phyloP scores from a whole-genome alignment of 2,888 invertebrate species.

The Acleris laterana region DNA sequence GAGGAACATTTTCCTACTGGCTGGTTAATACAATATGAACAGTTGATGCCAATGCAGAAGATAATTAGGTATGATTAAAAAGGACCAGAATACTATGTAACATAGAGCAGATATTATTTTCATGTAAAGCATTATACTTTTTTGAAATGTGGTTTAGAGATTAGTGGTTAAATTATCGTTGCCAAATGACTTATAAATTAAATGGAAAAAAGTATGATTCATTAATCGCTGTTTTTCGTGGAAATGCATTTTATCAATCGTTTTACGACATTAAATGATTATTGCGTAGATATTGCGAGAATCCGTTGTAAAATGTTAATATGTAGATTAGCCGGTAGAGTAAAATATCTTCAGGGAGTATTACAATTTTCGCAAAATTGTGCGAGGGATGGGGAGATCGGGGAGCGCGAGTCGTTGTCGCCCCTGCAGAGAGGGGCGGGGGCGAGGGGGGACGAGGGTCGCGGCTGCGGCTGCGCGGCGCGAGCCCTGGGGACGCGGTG shows the following conservation, averaged over 20 bases:
- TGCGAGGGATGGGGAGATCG: slow-evolving; percentile 66
- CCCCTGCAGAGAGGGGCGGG: slow-evolving; percentile 63
- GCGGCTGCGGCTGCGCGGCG: slow-evolving; percentile 64
- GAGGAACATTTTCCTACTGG: neutral
- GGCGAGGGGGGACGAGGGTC: slow-evolving; percentile 48
- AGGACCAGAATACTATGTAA: no score
- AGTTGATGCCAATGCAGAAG: no score
- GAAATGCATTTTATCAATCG: slow-evolving; percentile 23
- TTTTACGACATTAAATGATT: slow-evolving; percentile 7
- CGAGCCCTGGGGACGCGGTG: slow-evolving; percentile 60
- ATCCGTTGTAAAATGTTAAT: slow-evolving; percentile 1
- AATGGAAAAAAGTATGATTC: slow-evolving; percentile 5
- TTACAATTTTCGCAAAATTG: slow-evolving; percentile 79
- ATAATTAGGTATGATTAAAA: no score
- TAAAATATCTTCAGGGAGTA: slow-evolving; percentile 58
- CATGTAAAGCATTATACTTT: no score
- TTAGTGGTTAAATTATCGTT: slow-evolving; percentile 1
- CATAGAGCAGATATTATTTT: no score
- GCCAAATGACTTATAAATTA: neutral
- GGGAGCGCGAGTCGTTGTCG: slow-evolving; percentile 59
- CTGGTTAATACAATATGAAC: neutral
- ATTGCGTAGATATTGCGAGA: slow-evolving; percentile 9
- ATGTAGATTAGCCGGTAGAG: slow-evolving; percentile 30
- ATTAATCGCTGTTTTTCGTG: neutral
- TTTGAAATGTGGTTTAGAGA: no score